Conservation (phyloP, 2,113 vertebrate species). For the Riparia riparia region DNA sequence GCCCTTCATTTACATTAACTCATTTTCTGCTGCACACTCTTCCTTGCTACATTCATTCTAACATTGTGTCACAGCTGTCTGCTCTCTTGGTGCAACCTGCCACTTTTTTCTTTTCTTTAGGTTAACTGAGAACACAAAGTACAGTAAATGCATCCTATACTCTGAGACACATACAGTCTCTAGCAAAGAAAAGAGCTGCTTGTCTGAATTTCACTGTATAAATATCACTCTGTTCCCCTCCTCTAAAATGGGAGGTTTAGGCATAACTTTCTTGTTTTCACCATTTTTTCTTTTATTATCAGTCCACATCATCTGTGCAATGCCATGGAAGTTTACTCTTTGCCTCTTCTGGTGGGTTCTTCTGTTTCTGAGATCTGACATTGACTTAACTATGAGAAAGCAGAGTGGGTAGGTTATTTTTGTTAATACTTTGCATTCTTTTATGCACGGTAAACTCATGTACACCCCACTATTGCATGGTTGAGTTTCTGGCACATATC, state of each 20-base stretch:
- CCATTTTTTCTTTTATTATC: not conserved
- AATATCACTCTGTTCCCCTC: not conserved
- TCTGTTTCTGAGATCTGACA: not conserved
- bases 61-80: not conserved
- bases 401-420: not conserved
- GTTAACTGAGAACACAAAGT: not conserved
- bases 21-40: not conserved
- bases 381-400: not conserved
- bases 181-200: not conserved
- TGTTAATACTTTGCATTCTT: not conserved
- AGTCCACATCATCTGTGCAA: not conserved
- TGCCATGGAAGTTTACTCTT: accelerated
- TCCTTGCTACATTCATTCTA: not conserved
- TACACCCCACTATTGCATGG: not conserved
- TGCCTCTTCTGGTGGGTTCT: not conserved
- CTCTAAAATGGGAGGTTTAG: not conserved
- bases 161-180: not conserved
- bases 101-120: not conserved
- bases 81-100: not conserved
- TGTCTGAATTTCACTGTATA: not conserved
- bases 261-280: not conserved
- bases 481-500: not conserved
- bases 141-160: not conserved
- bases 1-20: not conserved
- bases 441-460: not conserved